Evolutionary conservation across 1,140 invertebrate species (phyloP), one percentile per base, ranked within the genome.

Genomic region (Stenopsyche tienmushanensis): DNA sequence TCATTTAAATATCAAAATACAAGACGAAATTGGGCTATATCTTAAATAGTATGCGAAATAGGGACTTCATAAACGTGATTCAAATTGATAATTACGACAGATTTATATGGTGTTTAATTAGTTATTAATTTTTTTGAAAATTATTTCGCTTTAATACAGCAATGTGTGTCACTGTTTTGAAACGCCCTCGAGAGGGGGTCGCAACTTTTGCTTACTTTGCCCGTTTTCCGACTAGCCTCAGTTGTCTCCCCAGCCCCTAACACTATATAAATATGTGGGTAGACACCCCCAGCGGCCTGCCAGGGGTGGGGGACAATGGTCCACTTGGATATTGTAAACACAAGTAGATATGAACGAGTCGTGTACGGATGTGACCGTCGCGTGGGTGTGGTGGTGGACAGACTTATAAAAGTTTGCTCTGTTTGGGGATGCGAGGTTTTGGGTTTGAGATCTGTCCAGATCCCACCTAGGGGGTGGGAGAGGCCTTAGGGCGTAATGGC

Each of bases 401-500:
- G 60, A 34, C 57, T 60, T 60, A 60, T 60, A 60, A 60, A 60
- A 60, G 57, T 60, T 60, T 62, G 60, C 60, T 42, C 60, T 34
- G 26, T 62, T 50, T 29, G 60, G 60, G 60, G 57, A 62, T 50
- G 25, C 25, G 55, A 44, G 59, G 59, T 26, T 47, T 21, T n/a
- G 59, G 25, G 45, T 47, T 10, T 26, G 34, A 60, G 57, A 60
- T 60, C 41, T 60, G 57, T 45, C 57, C 44, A 42, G 55, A 15
- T n/a, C 29, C 57, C 57, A 15, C 53, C 23, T 17, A 7, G 58
- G 65, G 73, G 47, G 23, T 10, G 72, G 71, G 71, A 67, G 74
- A 73, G 66, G 76, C 74, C 77, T 78, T 77, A 78, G 78, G 77
- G 49, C 50, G 62, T 64, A 64, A 64, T 64, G 62, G 62, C 50